Percentiles rank a stretch among this genome's conserved stretches.
Evolutionary conservation across 2,113 vertebrate species (phyloP).

Genomic region (Xiphias gladius): DNA sequence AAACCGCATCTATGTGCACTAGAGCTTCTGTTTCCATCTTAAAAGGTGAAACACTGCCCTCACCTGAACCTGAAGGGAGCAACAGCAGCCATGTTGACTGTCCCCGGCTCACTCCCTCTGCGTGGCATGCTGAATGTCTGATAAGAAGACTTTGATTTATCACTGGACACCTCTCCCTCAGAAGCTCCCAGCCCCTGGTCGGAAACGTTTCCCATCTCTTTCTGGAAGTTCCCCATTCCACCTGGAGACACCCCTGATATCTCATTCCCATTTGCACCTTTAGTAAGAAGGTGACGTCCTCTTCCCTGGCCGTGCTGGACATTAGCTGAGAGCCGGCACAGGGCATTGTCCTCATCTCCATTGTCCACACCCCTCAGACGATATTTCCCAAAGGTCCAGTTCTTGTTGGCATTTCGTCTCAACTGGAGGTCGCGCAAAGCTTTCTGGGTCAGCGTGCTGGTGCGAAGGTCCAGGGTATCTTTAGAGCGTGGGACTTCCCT

Average conservation of each 20-base stretch:
- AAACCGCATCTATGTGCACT: not conserved
- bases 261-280: conserved; percentile 78
- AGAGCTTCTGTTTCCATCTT: not conserved
- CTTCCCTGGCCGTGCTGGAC: conserved; percentile 36
- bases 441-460: conserved; percentile 64
- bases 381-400: conserved; percentile 79
- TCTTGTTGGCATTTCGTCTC: conserved; percentile 78
- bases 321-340: conserved; percentile 19
- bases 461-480: conserved; percentile 77
- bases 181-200: conserved; percentile 37
- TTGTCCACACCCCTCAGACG: conserved; percentile 77
- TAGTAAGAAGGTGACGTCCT: conserved; percentile 42
- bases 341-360: conserved; percentile 11
- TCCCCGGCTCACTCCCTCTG: conserved; percentile 68
- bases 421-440: conserved; percentile 72
- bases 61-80: conserved; percentile 86
- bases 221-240: conserved; percentile 33
- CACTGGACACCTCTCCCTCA: conserved; percentile 17
- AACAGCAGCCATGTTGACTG: conserved; percentile 81
- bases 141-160: conserved; percentile 51
- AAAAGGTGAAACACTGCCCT: conserved; percentile 67
- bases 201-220: conserved; percentile 44
- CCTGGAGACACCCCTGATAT: conserved; percentile 34
- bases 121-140: conserved; percentile 42
- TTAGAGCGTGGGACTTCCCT: conserved; percentile 71